Conservation (phyloP, 2,888 invertebrate species). For the Liopterus haemorrhoidalis region DNA sequence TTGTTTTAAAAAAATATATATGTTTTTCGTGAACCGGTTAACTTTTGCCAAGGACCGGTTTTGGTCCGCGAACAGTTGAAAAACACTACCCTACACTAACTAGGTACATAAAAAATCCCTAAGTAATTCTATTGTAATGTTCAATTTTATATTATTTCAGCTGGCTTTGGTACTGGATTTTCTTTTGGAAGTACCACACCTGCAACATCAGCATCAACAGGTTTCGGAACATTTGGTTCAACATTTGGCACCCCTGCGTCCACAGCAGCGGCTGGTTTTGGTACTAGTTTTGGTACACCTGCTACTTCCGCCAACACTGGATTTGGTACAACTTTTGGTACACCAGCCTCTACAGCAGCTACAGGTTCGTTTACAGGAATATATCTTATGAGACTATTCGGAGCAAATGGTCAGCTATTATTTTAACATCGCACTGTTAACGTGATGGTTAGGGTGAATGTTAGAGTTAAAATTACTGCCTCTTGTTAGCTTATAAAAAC, state of each 20-base stretch:
- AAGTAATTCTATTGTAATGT: background rate
- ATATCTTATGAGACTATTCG: constrained; percentile 30
- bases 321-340: constrained; percentile 49
- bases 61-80: too few species aligned
- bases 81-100: too few species aligned
- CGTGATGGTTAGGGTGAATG: too few species aligned
- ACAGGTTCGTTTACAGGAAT: constrained; percentile 40
- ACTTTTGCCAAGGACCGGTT: too few species aligned
- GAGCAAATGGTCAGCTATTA: too few species aligned
- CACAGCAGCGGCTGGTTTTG: constrained; percentile 25
- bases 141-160: constrained; percentile 33
- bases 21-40: too few species aligned
- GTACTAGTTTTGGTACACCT: constrained; percentile 45
- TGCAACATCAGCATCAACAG: constrained; percentile 45
- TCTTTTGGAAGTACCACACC: constrained; percentile 43
- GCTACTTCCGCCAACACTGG: constrained; percentile 37
- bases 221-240: constrained; percentile 43
- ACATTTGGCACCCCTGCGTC: constrained; percentile 29
- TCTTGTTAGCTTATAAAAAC: too few species aligned
- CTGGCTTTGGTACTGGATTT: constrained; percentile 47
- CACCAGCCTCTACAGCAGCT: constrained; percentile 36
- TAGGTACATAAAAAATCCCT: background rate
- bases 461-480: too few species aligned
- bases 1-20: too few species aligned
- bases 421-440: too few species aligned